Evolutionary conservation across 1,140 invertebrate genomes (phyloP), one percentile per base, ranked within the genome.

Genomic region (Epicauta chinensis): DNA sequence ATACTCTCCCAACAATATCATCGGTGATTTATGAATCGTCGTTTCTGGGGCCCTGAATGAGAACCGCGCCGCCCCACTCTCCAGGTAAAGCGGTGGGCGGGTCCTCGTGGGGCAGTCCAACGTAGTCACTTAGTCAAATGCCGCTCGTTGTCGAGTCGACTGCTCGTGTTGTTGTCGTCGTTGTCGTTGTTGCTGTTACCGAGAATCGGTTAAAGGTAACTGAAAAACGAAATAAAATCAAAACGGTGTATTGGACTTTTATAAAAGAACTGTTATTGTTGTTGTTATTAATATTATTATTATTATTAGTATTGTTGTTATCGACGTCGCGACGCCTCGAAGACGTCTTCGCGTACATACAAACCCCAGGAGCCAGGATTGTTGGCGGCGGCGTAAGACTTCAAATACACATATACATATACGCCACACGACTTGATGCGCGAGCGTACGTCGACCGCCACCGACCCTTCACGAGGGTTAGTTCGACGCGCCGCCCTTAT

Each of bases 41-140:
- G 43, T 44, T 44, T 43, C 36, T 48, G 48, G 45, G 32, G 41
- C 23, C 23, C 48, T 63, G 61, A 63, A 66, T 61, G 58, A 64
- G 57, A 50, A 46, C 51, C 23, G 42, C 47, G 48, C 49, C 41
- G 41, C 54, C 61, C 46, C 56, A 53, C 58, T 55, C 36, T 30
- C 57, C 68, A 67, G 68, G 66, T 70, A 65, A 65, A 61, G 49
- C 43, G 56, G 56, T 53, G 58, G 66, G 66, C 65, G 66, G 56
- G 60, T 53, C 63, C 56, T 60, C 57, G 46, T 46, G 34, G 59
- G 61, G 55, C 61, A 56, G 58, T 61, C 62, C 61, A 46, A 56
- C 56, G 48, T 47, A 61, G 58, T 64, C 65, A 64, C 61, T 68
- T 67, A 68, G 66, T 68, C 63, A 68, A 67, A 62, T 63, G 63